These are phyloP conservation scores for Gavia stellata DNA, from an alignment of 2,113 vertebrate species.

Conservation along the genomic window DNA sequence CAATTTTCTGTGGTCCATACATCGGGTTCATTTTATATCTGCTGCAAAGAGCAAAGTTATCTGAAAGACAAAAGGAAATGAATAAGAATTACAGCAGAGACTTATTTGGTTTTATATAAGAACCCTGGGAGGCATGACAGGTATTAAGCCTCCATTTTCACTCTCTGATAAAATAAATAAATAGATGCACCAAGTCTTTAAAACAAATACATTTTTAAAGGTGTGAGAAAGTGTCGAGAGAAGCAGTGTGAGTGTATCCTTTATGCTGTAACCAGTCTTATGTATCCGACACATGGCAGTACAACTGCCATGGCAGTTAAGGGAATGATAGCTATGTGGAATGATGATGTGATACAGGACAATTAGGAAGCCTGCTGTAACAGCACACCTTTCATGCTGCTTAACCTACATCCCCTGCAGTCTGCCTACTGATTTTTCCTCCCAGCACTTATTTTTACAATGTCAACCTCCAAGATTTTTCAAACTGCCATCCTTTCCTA, in stretches of 20 bases:
- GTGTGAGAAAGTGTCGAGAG: fast-evolving
- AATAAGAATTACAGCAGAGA: background rate
- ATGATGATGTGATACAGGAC: background rate
- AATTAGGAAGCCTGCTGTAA: background rate
- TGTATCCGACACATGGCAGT: background rate
- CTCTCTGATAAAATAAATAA: background rate
- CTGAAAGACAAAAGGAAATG: background rate
- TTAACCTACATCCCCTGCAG: background rate
- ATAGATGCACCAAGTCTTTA: background rate
- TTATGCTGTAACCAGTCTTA: background rate
- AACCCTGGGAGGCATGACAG: background rate
- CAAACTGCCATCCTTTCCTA: background rate
- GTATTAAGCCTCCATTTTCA: background rate
- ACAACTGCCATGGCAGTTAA: background rate
- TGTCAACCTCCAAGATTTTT: background rate
- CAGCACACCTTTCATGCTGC: background rate
- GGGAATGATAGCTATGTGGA: background rate
- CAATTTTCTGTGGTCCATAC: background rate
- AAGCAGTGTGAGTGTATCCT: background rate
- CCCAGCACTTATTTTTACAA: background rate
- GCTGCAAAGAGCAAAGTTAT: background rate
- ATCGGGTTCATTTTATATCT: background rate
- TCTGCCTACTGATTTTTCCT: background rate
- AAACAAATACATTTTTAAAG: background rate
- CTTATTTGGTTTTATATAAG: background rate